Base-by-base conservation (phyloP, 2,888 invertebrate species). In the Drosophila mercatorum region DNA sequence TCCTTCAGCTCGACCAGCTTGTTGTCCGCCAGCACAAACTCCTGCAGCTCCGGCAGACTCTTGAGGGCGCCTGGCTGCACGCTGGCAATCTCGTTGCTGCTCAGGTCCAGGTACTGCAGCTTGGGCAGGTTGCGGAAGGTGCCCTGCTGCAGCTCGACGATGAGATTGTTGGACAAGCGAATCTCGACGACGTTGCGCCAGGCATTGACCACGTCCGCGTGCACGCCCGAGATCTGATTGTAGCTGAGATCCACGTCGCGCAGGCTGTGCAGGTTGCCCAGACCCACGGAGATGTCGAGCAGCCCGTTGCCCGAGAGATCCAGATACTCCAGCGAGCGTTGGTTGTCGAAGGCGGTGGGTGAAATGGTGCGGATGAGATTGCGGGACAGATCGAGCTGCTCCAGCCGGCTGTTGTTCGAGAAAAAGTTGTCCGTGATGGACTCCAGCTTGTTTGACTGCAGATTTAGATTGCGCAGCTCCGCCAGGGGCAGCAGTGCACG, bases 231-330 rank as follows among this genome's bases (percentile, higher is more conserved):
- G 44, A 97, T 94, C 73, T 96, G 94, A 92, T 97, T 97, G 90
- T 95, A 95, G 89, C 96, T 96, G 67, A 97, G 93, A 91, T 97
- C 97, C 53, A 97, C 93, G 64, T 95, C 93, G 91, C 95, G 95
- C 22, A 98, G 93, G 76, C 95, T 94, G 31, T 95, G 94, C 75
- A 97, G 93, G 74, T 95, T 94, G 63, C 95, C 95, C 59, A 97
- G 92, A 40, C 96, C 95, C 59, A 94, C 93, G 5, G 97, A 97
- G 70, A 97, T 94, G 88, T 95, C 95, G 26, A 95, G 94, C 57
- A 98, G 92, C 64, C 94, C 95, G 91, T 98, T 98, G 68, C 96
- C 95, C 0, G 97, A 97, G 61, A 96, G 94, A 91, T 97, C 96
- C 36, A 97, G 92, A 77, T 95, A 94, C 92, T 96, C 95, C 52